These are phyloP conservation scores for Maconellicoccus hirsutus DNA, from an alignment of 1,140 invertebrate species.

Conservation along the genomic window DNA sequence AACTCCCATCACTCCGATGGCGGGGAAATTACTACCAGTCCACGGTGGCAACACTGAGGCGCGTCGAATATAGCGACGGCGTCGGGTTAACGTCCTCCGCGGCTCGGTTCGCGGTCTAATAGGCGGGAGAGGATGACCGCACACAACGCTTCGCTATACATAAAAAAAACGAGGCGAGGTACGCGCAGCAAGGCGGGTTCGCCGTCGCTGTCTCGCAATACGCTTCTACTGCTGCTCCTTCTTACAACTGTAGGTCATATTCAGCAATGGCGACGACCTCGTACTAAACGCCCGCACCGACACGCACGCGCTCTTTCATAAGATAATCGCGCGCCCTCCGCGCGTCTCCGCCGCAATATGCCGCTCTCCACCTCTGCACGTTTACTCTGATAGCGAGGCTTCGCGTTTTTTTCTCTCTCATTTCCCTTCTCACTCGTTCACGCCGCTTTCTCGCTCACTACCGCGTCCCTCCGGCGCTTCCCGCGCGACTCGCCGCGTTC, in stretches of 20 bases:
- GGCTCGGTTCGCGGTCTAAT: slow-evolving; percentile 16
- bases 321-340: not conserved
- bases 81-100: slow-evolving; percentile 21
- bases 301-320: slow-evolving; percentile 19
- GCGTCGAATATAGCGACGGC: slow-evolving; percentile 15
- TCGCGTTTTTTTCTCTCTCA: too few relatives aligned
- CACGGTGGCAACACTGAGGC: slow-evolving; percentile 9
- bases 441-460: too few relatives aligned
- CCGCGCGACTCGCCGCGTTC: too few relatives aligned
- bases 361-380: too few relatives aligned
- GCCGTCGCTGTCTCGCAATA: slow-evolving; percentile 21
- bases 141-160: slow-evolving; percentile 2
- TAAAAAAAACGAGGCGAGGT: not conserved
- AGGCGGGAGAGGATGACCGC: slow-evolving; percentile 17
- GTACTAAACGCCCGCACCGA: slow-evolving; percentile 13
- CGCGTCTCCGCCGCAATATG: not conserved
- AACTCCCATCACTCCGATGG: too few relatives aligned
- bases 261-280: slow-evolving; percentile 21
- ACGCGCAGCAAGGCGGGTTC: not conserved
- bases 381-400: too few relatives aligned
- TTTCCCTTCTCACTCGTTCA: too few relatives aligned
- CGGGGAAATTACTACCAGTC: not conserved
- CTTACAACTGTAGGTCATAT: slow-evolving; percentile 17
- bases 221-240: not conserved
- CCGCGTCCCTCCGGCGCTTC: too few relatives aligned